Base-by-base conservation (phyloP, 2,888 invertebrate genomes). In the Euzetes globulus region DNA sequence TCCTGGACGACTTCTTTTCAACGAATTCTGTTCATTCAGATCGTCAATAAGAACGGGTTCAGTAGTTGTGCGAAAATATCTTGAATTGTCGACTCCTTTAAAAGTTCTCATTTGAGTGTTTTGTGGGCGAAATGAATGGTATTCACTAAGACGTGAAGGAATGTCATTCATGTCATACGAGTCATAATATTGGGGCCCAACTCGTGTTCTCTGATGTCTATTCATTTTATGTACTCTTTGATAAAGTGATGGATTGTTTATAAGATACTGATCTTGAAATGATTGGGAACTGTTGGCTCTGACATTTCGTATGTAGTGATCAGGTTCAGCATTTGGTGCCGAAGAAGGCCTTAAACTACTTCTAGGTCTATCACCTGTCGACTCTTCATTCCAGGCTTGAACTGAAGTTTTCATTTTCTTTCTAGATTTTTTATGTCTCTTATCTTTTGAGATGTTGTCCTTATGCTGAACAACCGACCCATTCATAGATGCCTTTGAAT, bases 271-370 rank as follows among this genome's bases (percentile, higher is more conserved):
- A 37, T 63, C 63, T 17, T 22, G 60, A 60, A 60, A 60, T 27
- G 63, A 63, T 63, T 63, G 63, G n/a, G 63, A 63, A 63, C 63
- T 63, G 15, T 63, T 63, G 1, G 63, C 63, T 33, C 63, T 29
- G 5, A 63, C 37, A 13, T 19, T 33, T 1, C 63, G 29, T 9
- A 15, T 63, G n/a, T 37, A 63, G n/a, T 33, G 63, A 15, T 63
- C 37, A 7, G 33, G 33, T 6, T 63, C 63, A 19, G 33, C 37
- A n/a, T 63, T 37, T 11, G 63, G 63, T 4, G 63, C 63, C 4
- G 63, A 63, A 6, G 63, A 63, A 11, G 63, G 63, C 63, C 63
- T 63, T 9, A 63, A 33, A 63, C 17, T 27, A 37, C 37, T 29
- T 37, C 37, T 63, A 1, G 4, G n/a, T 17, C 33, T 22, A 7